Conservation (phyloP, 2,113 vertebrate species). For the Rhinogobius similis region DNA sequence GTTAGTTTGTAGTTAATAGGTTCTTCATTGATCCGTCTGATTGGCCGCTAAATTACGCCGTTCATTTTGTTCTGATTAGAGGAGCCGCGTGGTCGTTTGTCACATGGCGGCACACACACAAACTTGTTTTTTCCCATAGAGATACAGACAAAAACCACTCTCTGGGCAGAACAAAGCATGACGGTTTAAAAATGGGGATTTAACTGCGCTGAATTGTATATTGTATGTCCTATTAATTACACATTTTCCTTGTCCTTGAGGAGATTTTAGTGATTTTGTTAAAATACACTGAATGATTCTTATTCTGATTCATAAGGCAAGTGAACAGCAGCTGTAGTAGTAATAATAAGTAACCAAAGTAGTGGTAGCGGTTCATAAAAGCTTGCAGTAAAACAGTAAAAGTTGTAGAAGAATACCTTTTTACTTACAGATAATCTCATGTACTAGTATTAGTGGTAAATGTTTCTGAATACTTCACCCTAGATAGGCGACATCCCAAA, state of each 20-base stretch:
- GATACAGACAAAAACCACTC: not conserved
- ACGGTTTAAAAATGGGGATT: not conserved
- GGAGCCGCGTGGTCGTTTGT: conserved; percentile 27
- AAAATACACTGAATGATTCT: too few relatives aligned
- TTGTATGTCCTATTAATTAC: not conserved
- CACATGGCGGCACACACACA: not conserved
- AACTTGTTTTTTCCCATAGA: not conserved
- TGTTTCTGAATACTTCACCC: not conserved
- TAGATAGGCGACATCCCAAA: too few relatives aligned
- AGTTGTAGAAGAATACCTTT: not conserved
- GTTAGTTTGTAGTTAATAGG: conserved; percentile 55
- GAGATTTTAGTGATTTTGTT: too few relatives aligned
- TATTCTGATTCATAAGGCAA: too few relatives aligned
- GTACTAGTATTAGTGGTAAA: too few relatives aligned
- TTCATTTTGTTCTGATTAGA: conserved; percentile 29
- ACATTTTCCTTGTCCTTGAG: too few relatives aligned
- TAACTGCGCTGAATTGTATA: not conserved
- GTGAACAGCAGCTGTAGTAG: too few relatives aligned
- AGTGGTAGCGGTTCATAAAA: too few relatives aligned
- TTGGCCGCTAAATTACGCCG: conserved; percentile 57
- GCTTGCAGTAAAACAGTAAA: not conserved
- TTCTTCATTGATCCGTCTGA: conserved; percentile 50
- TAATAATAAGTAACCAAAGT: too few relatives aligned
- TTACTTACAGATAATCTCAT: too few relatives aligned
- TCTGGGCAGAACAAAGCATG: not conserved